phyloP scores from a whole-genome alignment of 23 tunicate species.

The Oikopleura dioica region DNA sequence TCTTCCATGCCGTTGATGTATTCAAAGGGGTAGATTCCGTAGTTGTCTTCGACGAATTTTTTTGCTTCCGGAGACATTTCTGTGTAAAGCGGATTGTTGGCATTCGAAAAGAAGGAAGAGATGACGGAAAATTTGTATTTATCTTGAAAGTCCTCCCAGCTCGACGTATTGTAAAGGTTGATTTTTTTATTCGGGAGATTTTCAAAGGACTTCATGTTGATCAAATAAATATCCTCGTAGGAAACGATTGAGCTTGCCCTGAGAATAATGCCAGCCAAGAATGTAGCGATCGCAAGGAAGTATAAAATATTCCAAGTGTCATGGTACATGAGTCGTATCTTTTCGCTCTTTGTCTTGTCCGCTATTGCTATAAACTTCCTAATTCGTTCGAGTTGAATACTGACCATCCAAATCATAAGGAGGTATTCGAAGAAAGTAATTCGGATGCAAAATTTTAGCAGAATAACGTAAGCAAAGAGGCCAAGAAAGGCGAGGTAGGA shows the following conservation, averaged over 20 bases:
- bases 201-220: neutral
- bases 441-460: constrained; percentile 8
- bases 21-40: neutral
- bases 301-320: neutral
- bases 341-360: neutral
- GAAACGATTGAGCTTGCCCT: neutral
- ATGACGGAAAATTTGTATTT: neutral
- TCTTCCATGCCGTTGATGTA: neutral
- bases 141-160: neutral
- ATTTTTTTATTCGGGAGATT: neutral
- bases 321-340: neutral
- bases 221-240: neutral
- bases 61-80: neutral
- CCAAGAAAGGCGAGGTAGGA: constrained; percentile 7
- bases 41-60: neutral
- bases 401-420: constrained; percentile 1
- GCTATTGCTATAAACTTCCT: neutral
- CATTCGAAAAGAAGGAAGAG: too few species aligned
- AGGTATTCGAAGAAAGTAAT: neutral
- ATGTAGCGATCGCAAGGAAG: neutral
- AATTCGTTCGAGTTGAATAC: neutral
- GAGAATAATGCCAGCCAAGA: neutral
- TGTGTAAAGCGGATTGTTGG: constrained; percentile 6
- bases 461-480: neutral
- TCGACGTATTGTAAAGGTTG: neutral